Evolutionary conservation across 2,888 invertebrate species (phyloP), one percentile per base, ranked within the genome.

Genomic region (Idaea dimidiata): DNA sequence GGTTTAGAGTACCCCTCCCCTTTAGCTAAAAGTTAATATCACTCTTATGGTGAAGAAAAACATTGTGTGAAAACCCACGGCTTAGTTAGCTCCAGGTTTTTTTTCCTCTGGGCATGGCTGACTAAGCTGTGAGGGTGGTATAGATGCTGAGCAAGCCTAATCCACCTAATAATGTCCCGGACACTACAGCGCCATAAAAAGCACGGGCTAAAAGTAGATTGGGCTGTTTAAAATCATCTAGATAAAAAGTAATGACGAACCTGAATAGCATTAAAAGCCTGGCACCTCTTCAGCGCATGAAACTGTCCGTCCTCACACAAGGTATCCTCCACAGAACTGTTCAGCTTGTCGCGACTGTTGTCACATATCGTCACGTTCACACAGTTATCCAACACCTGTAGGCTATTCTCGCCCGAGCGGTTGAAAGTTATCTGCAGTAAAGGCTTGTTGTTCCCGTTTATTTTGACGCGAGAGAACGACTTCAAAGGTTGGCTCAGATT

Each of bases 211-310:
- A n/a, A n/a, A n/a, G n/a, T n/a, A n/a, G n/a, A n/a, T n/a, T n/a
- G n/a, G n/a, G n/a, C n/a, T n/a, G n/a, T n/a, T n/a, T n/a, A n/a
- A n/a, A n/a, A n/a, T n/a, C n/a, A n/a, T n/a, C n/a, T n/a, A n/a
- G n/a, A 55, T n/a, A 43, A 17, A 54, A 14, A 0, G n/a, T 14
- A 31, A 33, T 54, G 17, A 65, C 66, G 65, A 32, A 91, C 93
- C 91, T 93, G 93, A 78, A 93, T 83, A 74, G 93, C 91, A 75
- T 85, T 90, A 82, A 92, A 93, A 82, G 91, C 88, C 81, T 93
- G 93, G 75, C 93, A 93, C 31, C 93, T 77, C 75, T 92, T 93
- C 71, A 93, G 74, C 59, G 87, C 81, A 62, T 88, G 84, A 32
- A 80, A 72, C 43, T 86, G 85, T 54, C 79, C 71, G 43, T 89